Conservation (phyloP, 64 coral and sea anemone genomes). For the Porites australiensis region DNA sequence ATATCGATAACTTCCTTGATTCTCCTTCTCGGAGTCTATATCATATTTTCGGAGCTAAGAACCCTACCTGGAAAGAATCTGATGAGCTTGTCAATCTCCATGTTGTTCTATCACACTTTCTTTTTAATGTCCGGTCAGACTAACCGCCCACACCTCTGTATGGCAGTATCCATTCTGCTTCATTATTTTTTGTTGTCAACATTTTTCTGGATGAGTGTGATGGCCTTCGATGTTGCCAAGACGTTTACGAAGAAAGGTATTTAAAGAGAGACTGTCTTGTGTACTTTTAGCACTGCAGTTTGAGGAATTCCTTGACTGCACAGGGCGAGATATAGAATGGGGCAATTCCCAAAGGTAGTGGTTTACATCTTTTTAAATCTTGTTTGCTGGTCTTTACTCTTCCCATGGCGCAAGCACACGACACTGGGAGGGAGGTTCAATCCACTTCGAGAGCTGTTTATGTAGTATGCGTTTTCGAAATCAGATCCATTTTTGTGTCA, state of each 20-base stretch:
- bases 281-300: neutral
- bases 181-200: slow-evolving; percentile 75
- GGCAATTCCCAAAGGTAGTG: too few species aligned
- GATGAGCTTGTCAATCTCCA: slow-evolving; percentile 49
- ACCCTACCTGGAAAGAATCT: slow-evolving; percentile 75
- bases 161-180: slow-evolving; percentile 14
- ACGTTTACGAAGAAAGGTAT: slow-evolving; percentile 65
- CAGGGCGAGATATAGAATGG: too few species aligned
- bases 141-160: slow-evolving; percentile 22
- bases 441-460: too few species aligned
- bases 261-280: neutral
- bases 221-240: slow-evolving; percentile 65
- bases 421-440: too few species aligned
- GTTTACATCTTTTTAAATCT: too few species aligned
- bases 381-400: too few species aligned
- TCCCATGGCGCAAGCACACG: too few species aligned
- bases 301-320: too few species aligned
- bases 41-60: slow-evolving; percentile 20
- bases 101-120: slow-evolving; percentile 72
- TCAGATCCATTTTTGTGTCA: too few species aligned
- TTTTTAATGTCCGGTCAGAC: slow-evolving; percentile 31
- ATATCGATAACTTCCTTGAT: slow-evolving; percentile 53
- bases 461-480: too few species aligned
- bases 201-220: slow-evolving; percentile 77
- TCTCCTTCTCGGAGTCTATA: slow-evolving; percentile 37